Evolutionary conservation across 2,113 vertebrate genomes (phyloP), one percentile per base, ranked within the genome.

Genomic region (Chaenogobius annularis): DNA sequence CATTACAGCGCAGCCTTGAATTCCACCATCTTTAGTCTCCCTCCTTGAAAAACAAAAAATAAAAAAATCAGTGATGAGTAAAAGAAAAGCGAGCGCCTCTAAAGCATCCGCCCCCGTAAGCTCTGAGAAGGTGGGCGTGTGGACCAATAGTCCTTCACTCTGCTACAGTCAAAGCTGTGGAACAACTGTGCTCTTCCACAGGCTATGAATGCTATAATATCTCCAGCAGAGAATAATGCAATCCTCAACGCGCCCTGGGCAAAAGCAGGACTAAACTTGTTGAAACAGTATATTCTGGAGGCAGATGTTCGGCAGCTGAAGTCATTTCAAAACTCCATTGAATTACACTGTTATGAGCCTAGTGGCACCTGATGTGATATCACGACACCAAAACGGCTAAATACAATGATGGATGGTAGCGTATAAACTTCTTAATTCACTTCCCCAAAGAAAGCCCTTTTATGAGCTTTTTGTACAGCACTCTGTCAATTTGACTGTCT

Each of bases 71-170:
- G 86, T 68, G 81, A 82, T 81, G 86, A 88, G 80, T 80, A 80
- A 83, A 87, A 88, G 83, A 85, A 86, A 87, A 86, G 80, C 80
- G 79, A 87, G 82, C 66, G 80, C 88, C 89, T 93, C 76, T 74
- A 82, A 91, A 90, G 85, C 90, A 86, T 89, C 92, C 92, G 69
- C 93, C 92, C 88, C 84, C 92, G 64, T 88, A 90, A 83, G 70
- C 66, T 71, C 88, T 83, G 89, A 91, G 91, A 82, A 92, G 87
- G 93, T 93, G 92, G 92, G 92, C 83, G 91, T 93, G 79, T 85
- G 82, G 80, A 91, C 84, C 89, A 83, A 72, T 87, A 88, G 89
- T 87, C 82, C 79, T 85, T 58, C 55, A 58, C 82, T 88, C 80
- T 82, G 87, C 86, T 83, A 84, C 85, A 90, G 88, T 90, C 84